phyloP scores from a whole-genome alignment of 2,797 vertebrate species.

The Peromyscus melanophrys region DNA sequence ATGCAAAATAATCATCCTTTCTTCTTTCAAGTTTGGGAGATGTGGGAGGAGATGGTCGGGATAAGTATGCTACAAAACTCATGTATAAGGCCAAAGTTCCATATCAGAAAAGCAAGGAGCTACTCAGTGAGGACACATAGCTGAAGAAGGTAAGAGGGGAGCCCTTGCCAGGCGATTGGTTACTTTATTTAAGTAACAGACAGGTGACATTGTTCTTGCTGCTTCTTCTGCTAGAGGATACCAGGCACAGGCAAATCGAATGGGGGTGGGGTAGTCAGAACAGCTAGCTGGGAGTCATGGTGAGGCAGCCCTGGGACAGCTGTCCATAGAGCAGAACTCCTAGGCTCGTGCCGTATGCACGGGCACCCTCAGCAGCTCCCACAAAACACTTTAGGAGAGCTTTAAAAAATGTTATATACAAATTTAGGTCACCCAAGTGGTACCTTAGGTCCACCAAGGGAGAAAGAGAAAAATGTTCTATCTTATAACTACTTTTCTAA shows the following conservation, averaged over 20 bases:
- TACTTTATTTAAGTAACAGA: neutral
- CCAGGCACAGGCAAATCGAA: neutral
- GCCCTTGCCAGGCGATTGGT: neutral
- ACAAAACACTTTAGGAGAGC: neutral
- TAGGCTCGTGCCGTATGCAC: neutral
- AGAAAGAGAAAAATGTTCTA: neutral
- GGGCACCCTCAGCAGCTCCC: neutral
- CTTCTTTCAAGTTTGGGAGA: neutral
- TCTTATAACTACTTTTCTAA: slow-evolving; percentile 39
- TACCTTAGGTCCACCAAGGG: neutral
- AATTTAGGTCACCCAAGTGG: neutral
- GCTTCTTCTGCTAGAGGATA: neutral
- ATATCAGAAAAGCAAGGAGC: neutral
- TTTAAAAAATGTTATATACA: neutral
- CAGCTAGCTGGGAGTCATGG: too few relatives aligned
- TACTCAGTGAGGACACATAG: neutral
- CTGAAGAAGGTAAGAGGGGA: neutral
- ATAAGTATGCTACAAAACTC: neutral
- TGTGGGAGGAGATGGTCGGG: neutral
- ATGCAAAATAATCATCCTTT: neutral
- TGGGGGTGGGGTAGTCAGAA: neutral
- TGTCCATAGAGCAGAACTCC: neutral
- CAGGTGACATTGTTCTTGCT: neutral
- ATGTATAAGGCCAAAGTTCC: neutral
- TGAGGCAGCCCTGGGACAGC: neutral